These are phyloP conservation scores for Thereuonema tuberculata DNA, from an alignment of 1,140 invertebrate species.

Conservation along the genomic window DNA sequence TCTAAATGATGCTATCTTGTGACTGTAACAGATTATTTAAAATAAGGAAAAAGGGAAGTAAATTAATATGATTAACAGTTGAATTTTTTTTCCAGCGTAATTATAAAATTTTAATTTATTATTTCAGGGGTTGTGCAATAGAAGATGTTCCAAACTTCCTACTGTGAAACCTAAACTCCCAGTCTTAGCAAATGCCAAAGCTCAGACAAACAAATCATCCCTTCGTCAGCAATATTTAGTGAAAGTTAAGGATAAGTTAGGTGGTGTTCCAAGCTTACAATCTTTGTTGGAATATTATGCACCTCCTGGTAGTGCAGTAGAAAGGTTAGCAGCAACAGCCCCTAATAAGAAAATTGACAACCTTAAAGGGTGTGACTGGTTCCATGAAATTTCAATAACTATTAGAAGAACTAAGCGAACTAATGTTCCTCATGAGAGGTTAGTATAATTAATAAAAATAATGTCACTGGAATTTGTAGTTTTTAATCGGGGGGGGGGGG, in stretches of 20 bases:
- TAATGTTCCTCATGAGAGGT: conserved; percentile 54
- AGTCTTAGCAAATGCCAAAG: too few species aligned
- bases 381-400: conserved; percentile 80
- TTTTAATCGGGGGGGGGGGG: too few species aligned
- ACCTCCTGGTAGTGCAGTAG: conserved; percentile 30
- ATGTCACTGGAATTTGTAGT: background rate
- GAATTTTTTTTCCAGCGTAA: too few species aligned
- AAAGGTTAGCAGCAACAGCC: conserved; percentile 32
- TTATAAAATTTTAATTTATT: too few species aligned
- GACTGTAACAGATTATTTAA: too few species aligned
- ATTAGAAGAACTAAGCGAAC: conserved; percentile 54
- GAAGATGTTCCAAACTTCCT: too few species aligned
- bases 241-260: conserved; percentile 4
- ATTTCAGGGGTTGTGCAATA: too few species aligned
- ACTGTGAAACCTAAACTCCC: too few species aligned
- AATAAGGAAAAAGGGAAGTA: too few species aligned
- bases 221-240: background rate
- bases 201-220: background rate
- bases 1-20: too few species aligned
- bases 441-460: conserved; percentile 9
- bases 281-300: conserved; percentile 9
- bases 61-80: too few species aligned
- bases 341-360: conserved; percentile 37
- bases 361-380: conserved; percentile 61
- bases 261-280: conserved; percentile 11